Percentiles rank a stretch among this genome's conserved stretches.
Evolutionary conservation across 2,888 invertebrate species (phyloP).

Genomic region (Dioctria linearis): DNA sequence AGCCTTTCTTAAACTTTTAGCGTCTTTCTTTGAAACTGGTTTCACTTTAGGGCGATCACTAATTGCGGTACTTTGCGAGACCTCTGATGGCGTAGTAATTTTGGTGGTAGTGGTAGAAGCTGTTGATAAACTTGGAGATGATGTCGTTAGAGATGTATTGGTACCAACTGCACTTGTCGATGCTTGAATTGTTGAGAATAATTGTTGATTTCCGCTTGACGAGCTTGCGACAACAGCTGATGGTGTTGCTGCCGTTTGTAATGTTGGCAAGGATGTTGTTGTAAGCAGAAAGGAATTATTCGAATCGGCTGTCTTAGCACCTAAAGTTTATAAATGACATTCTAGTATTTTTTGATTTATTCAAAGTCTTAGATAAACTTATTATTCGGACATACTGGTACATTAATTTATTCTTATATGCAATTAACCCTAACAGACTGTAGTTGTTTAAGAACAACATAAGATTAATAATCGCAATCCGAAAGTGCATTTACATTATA

Average conservation of each 20-base stretch:
- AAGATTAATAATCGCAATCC: too few relatives aligned
- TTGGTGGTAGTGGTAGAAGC: slow-evolving; percentile 60
- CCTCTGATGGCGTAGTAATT: slow-evolving; percentile 71
- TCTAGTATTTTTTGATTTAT: too few relatives aligned
- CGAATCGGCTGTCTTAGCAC: slow-evolving; percentile 52
- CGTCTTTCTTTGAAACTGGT: slow-evolving; percentile 85
- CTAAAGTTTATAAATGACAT: slow-evolving; percentile 11
- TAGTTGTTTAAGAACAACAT: too few relatives aligned
- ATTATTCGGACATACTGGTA: too few relatives aligned
- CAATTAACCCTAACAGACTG: too few relatives aligned
- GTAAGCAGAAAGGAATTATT: slow-evolving; percentile 57
- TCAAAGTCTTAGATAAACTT: too few relatives aligned
- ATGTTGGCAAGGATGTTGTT: slow-evolving; percentile 54
- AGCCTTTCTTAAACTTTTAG: slow-evolving; percentile 80
- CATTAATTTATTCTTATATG: too few relatives aligned
- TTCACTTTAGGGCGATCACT: slow-evolving; percentile 89
- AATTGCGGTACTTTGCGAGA: slow-evolving; percentile 79
- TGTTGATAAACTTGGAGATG: slow-evolving; percentile 38
- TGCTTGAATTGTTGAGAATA: slow-evolving; percentile 43
- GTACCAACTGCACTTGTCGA: slow-evolving; percentile 57
- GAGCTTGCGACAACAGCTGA: slow-evolving; percentile 61
- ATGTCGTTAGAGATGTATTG: slow-evolving; percentile 52
- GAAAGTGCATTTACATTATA: too few relatives aligned
- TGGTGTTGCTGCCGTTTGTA: slow-evolving; percentile 59
- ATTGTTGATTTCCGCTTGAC: slow-evolving; percentile 64